A percentile compares a stretch with the other conserved stretches of the same genome.
phyloP scores from a whole-genome alignment of 2,113 vertebrate species.

The Physeter macrocephalus region DNA sequence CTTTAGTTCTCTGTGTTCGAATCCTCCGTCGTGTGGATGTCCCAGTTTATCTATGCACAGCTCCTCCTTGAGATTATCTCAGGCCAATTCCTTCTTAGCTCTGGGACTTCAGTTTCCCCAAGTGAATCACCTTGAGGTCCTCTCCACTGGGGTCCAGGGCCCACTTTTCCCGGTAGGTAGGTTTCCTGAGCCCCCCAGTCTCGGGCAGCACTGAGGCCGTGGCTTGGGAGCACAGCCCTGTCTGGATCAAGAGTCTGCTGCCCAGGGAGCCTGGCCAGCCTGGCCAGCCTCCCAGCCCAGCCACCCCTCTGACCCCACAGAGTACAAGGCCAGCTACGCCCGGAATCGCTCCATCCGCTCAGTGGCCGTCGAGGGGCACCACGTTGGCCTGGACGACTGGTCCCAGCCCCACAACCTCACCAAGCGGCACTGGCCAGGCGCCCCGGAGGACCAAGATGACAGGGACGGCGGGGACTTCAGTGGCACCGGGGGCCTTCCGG shows the following conservation, averaged over 20 bases:
- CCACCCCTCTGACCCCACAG: constrained; percentile 65
- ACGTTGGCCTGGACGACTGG: constrained; percentile 81
- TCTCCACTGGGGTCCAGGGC: neutral
- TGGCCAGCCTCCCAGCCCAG: neutral
- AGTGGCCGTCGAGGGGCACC: constrained; percentile 82
- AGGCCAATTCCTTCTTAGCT: neutral
- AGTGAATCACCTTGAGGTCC: neutral
- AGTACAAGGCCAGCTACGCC: constrained; percentile 83
- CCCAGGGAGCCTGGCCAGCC: neutral
- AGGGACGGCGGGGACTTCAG: constrained; percentile 88
- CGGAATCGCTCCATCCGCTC: constrained; percentile 89
- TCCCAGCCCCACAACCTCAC: constrained; percentile 83
- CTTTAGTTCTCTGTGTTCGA: neutral
- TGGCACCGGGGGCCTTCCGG: constrained; percentile 84
- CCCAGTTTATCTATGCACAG: rapidly evolving
- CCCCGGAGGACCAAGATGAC: constrained; percentile 76
- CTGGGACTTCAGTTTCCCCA: neutral
- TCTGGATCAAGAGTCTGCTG: neutral
- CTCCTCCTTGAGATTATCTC: neutral
- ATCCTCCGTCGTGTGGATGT: rapidly evolving
- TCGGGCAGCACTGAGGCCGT: neutral
- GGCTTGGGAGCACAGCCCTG: neutral
- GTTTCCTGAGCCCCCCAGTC: neutral
- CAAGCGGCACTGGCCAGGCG: constrained; percentile 69
- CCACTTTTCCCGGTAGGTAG: neutral